Evolutionary conservation across 30 jellyfish, hydroid and myxozoan species (phyloP).

Genomic region (Aurelia sp.): DNA sequence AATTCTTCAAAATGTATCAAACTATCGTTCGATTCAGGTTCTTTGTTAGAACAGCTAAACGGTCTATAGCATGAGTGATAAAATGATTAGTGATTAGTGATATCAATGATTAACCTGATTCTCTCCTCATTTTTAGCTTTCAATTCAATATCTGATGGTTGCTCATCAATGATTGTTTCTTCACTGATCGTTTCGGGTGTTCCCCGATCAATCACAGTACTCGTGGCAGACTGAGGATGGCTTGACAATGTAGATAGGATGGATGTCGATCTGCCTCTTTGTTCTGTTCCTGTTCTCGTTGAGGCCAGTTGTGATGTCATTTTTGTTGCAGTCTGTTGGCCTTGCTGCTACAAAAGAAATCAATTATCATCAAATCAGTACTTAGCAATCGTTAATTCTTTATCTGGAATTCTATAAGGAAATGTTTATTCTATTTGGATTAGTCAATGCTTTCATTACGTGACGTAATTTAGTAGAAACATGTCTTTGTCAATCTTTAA

Average conservation of each 20-base stretch:
- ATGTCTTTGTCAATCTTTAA: no score
- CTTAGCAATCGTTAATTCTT: no score
- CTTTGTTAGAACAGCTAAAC: no score
- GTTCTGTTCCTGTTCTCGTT: conserved; percentile 67
- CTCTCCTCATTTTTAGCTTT: conserved; percentile 72
- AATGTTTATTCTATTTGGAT: no score
- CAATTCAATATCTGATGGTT: conserved; percentile 68
- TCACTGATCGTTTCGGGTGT: conserved; percentile 78
- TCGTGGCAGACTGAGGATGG: conserved; percentile 80
- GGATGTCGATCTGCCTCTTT: conserved; percentile 85
- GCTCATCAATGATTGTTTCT: conserved; percentile 50
- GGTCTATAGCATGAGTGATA: no score
- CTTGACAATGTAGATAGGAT: conserved; percentile 83
- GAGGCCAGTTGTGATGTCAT: conserved; percentile 62
- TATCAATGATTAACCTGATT: conserved; percentile 46
- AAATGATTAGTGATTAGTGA: no score
- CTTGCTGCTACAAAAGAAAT: conserved; percentile 41
- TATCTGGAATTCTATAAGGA: no score
- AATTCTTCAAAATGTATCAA: no score
- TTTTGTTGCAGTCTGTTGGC: conserved; percentile 50
- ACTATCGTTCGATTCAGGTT: no score
- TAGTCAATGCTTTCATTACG: no score
- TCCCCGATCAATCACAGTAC: conserved; percentile 70
- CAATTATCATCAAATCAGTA: no score
- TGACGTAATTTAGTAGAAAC: no score